phyloP scores from a whole-genome alignment of 2,113 vertebrate species.

The Tragulus kanchil region DNA sequence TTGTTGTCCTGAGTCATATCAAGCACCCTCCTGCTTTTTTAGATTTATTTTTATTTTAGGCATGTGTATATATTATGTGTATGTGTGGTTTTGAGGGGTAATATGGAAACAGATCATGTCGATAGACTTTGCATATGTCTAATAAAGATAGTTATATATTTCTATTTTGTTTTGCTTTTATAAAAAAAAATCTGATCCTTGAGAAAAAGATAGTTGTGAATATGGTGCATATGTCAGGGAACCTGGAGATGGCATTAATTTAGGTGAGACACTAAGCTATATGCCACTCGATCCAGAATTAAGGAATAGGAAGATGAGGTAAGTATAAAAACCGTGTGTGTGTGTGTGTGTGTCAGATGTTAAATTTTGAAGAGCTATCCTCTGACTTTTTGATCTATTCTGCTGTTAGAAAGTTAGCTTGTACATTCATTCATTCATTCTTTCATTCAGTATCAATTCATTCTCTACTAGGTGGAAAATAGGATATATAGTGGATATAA shows the following conservation, averaged over 20 bases:
- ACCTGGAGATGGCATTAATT: neutral
- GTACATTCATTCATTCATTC: neutral
- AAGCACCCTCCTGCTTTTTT: neutral
- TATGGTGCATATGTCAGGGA: neutral
- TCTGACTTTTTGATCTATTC: neutral
- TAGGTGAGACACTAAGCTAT: neutral
- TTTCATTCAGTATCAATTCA: neutral
- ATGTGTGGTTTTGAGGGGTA: neutral
- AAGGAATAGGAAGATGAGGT: neutral
- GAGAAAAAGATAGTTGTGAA: neutral
- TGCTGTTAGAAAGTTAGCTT: neutral
- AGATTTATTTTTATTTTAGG: neutral
- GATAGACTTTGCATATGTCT: neutral
- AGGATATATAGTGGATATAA: neutral
- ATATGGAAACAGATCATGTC: neutral
- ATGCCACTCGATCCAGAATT: neutral
- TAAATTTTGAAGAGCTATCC: neutral
- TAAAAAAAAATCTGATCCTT: neutral
- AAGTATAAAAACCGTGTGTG: neutral
- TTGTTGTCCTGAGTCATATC: neutral
- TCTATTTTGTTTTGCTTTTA: neutral
- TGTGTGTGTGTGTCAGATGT: no score
- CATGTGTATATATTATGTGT: neutral
- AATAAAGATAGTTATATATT: neutral
- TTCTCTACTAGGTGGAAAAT: neutral